These are phyloP conservation scores for Cryptosula pallasiana DNA, from an alignment of 2,888 invertebrate species.

Conservation along the genomic window DNA sequence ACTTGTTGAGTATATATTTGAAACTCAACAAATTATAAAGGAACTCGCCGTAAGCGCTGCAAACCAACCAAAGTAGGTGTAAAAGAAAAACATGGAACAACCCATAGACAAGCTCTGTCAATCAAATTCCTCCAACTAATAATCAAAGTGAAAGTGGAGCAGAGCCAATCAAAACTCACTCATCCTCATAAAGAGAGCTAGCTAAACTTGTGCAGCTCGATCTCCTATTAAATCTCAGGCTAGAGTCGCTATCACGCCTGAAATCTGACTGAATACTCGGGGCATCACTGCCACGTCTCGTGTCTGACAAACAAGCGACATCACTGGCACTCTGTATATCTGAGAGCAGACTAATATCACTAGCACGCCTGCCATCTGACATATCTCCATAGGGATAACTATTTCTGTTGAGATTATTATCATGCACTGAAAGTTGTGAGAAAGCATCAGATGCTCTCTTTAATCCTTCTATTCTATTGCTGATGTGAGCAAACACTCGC, in stretches of 20 bases:
- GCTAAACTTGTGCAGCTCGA: background rate
- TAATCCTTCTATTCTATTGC: slow-evolving; percentile 1
- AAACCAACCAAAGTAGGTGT: too few species aligned
- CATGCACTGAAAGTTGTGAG: background rate
- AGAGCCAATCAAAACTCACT: slow-evolving; percentile 4
- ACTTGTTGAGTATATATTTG: too few species aligned
- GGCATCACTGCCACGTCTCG: slow-evolving; percentile 1
- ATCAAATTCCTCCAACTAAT: background rate
- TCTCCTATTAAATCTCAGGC: background rate
- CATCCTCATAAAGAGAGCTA: slow-evolving; percentile 12
- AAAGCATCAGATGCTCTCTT: background rate
- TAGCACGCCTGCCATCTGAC: background rate
- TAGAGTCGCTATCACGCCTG: slow-evolving; percentile 11
- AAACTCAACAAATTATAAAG: too few species aligned
- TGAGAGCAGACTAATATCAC: background rate
- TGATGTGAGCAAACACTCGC: slow-evolving; percentile 16
- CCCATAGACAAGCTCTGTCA: background rate
- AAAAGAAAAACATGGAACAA: too few species aligned
- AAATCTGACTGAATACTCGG: background rate
- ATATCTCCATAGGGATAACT: background rate
- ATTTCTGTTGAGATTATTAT: background rate
- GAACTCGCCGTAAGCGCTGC: too few species aligned
- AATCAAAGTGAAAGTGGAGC: background rate
- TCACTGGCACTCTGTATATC: background rate
- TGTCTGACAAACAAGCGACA: background rate